Evolutionary conservation across 2,888 invertebrate species (phyloP).

Genomic region (Linnaemya vulpina): DNA sequence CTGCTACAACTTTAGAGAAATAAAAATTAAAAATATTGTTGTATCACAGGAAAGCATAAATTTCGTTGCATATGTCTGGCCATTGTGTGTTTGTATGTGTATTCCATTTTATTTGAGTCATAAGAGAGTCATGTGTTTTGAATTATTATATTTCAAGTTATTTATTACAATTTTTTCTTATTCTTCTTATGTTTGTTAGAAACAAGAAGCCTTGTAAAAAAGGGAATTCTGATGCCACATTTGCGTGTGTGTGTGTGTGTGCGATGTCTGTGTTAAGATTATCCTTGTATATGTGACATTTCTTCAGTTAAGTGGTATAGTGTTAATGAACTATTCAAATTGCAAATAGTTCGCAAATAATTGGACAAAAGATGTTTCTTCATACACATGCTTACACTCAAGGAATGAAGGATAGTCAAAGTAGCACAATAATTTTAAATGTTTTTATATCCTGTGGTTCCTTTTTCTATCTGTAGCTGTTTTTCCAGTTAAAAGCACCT

Average conservation of each 20-base stretch:
- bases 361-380: neutral
- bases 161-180: constrained; percentile 18
- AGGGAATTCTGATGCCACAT: constrained; percentile 16
- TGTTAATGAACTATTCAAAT: constrained; percentile 60
- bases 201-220: constrained; percentile 19
- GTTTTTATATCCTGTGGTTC: too few species aligned
- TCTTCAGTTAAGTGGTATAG: constrained; percentile 30
- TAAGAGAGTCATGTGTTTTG: constrained; percentile 16
- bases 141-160: neutral
- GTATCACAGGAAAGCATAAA: neutral
- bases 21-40: neutral
- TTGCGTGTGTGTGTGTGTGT: neutral
- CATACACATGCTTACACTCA: neutral
- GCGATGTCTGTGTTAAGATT: constrained; percentile 23
- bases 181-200: neutral
- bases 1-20: neutral
- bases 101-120: neutral
- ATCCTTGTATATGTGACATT: constrained; percentile 10
- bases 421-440: too few species aligned
- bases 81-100: neutral
- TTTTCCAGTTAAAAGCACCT: too few species aligned
- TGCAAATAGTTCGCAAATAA: neutral
- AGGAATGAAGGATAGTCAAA: neutral
- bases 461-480: too few species aligned
- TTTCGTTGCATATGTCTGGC: neutral